These are phyloP conservation scores for Phocoena sinus DNA, from an alignment of 2,113 vertebrate species.

Conservation along the genomic window DNA sequence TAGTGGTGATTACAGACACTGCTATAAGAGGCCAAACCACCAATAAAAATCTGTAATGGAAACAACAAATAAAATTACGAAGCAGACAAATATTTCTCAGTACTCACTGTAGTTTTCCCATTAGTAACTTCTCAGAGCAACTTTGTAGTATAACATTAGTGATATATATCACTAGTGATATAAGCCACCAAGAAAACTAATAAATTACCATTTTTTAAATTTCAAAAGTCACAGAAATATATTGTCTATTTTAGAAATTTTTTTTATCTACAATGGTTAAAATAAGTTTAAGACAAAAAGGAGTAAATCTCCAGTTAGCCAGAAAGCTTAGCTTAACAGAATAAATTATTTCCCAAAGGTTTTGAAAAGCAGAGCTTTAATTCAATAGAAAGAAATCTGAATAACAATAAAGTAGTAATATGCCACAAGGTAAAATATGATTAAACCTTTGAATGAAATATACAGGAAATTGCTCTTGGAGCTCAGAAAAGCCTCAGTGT, in stretches of 20 bases:
- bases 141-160: not conserved
- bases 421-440: not conserved
- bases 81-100: not conserved
- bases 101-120: not conserved
- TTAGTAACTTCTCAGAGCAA: not conserved
- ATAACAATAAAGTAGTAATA: constrained; percentile 50
- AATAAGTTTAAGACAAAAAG: not conserved
- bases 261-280: not conserved
- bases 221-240: not conserved
- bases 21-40: not conserved
- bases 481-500: not conserved
- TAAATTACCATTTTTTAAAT: not conserved
- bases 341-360: constrained; percentile 3
- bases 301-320: not conserved
- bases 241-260: not conserved
- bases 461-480: not conserved
- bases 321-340: not conserved
- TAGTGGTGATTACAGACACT: not conserved
- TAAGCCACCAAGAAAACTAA: not conserved
- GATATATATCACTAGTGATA: not conserved
- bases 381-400: constrained; percentile 6
- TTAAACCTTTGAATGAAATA: not conserved
- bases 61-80: not conserved
- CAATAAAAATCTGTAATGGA: not conserved
- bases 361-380: constrained; percentile 34